Evolutionary conservation across 2,797 vertebrate species (phyloP).

Genomic region (Dryobates pubescens): DNA sequence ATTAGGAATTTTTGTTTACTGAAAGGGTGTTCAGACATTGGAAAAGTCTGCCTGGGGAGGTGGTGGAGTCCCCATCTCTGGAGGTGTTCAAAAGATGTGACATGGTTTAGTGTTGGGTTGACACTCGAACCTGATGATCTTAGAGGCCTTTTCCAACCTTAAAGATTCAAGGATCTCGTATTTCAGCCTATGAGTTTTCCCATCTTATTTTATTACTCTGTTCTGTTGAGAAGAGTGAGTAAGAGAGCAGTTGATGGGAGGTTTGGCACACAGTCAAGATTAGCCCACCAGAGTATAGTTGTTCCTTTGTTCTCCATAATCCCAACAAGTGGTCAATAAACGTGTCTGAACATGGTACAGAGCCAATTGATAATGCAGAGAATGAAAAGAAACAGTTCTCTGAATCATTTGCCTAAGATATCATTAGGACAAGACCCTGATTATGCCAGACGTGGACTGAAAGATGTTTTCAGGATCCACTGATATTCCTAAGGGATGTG

Average conservation of each 20-base stretch:
- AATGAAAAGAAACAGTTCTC: background rate
- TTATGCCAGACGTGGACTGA: background rate
- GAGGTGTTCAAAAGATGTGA: too few species aligned
- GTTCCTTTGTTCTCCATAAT: background rate
- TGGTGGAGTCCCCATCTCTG: too few species aligned
- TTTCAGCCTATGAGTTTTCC: background rate
- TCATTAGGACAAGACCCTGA: background rate
- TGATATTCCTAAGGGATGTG: background rate
- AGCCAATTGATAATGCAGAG: background rate
- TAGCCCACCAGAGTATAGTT: background rate
- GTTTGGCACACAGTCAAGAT: background rate
- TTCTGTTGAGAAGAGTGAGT: background rate
- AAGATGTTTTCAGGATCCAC: background rate
- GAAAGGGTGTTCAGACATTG: too few species aligned
- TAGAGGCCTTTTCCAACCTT: too few species aligned
- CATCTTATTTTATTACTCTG: background rate
- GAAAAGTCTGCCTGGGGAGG: too few species aligned
- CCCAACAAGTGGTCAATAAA: background rate
- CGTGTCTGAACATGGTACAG: background rate
- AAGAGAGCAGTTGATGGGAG: fast-evolving
- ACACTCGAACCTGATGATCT: too few species aligned
- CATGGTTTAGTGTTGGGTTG: too few species aligned
- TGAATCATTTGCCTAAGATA: background rate
- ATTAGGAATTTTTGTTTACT: too few species aligned
- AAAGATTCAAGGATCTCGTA: too few species aligned